Conservation (phyloP, 2,113 vertebrate genomes). For the Erythrocercus mccallii region DNA sequence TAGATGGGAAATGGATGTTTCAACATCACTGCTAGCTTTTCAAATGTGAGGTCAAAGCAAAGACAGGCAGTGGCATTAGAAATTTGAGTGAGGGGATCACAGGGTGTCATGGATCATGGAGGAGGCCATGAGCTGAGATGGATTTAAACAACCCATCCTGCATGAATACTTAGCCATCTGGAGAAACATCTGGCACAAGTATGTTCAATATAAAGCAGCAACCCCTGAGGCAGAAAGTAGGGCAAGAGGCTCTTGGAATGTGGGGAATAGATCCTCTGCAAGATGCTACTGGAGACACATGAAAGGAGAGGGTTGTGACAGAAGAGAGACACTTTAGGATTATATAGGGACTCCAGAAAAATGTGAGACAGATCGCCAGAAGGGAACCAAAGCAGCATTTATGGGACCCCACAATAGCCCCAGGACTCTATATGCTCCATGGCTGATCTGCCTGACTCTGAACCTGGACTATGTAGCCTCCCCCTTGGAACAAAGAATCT, state of each 20-base stretch:
- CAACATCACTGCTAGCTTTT: rapidly evolving
- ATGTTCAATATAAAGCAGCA: not conserved
- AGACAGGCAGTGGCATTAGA: not conserved
- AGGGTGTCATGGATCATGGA: rapidly evolving
- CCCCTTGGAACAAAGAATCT: not conserved
- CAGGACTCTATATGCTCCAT: not conserved
- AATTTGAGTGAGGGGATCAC: not conserved
- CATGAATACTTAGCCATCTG: not conserved
- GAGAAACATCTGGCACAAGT: not conserved
- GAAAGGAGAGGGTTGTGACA: not conserved
- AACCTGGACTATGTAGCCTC: not conserved
- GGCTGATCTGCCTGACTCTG: not conserved
- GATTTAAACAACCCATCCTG: not conserved
- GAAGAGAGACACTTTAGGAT: not conserved
- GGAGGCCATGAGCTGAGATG: not conserved
- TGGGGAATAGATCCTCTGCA: not conserved
- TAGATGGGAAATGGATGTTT: not conserved
- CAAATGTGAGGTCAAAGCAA: not conserved
- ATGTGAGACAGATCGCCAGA: not conserved
- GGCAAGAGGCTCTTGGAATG: not conserved
- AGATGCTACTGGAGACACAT: not conserved
- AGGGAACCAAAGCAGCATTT: not conserved
- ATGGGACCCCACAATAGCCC: rapidly evolving
- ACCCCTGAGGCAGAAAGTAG: not conserved
- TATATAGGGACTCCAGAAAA: not conserved